Percentiles rank a stretch among this genome's conserved stretches.
These are phyloP conservation scores for Drosophila repleta DNA, from an alignment of 1,140 invertebrate species.

Conservation along the genomic window DNA sequence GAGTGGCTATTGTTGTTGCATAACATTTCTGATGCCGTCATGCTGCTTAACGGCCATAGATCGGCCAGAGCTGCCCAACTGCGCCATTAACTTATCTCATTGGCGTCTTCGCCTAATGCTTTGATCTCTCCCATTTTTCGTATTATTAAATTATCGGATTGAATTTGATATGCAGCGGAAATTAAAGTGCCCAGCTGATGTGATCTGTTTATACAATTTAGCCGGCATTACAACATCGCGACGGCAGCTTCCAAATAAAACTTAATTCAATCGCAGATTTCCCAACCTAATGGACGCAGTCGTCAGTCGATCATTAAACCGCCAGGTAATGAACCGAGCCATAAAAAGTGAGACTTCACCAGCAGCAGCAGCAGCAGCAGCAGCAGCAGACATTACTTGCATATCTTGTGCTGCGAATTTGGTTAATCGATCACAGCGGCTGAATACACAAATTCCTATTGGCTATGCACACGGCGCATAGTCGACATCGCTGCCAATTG, in stretches of 20 bases:
- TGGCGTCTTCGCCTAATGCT: constrained; percentile 36
- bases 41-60: constrained; percentile 63
- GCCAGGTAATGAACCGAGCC: constrained; percentile 12
- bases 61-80: constrained; percentile 57
- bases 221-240: constrained; percentile 10
- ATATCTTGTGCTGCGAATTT: constrained; percentile 21
- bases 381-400: constrained; percentile 10
- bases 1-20: constrained; percentile 74
- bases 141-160: constrained; percentile 31
- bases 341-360: constrained; percentile 25
- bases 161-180: constrained; percentile 28
- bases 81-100: constrained; percentile 59
- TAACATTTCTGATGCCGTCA: constrained; percentile 65
- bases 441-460: constrained; percentile 29
- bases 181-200: constrained; percentile 2
- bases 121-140: constrained; percentile 15
- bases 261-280: constrained; percentile 12
- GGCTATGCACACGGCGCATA: constrained; percentile 27
- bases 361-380: too few relatives aligned
- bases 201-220: constrained; percentile 16
- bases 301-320: constrained; percentile 5
- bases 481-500: constrained; percentile 10
- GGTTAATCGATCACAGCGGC: constrained; percentile 34
- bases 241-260: constrained; percentile 20
- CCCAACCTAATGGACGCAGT: constrained; percentile 8